phyloP scores from a whole-genome alignment of 2,797 vertebrate genomes.

The Peromyscus aztecus region DNA sequence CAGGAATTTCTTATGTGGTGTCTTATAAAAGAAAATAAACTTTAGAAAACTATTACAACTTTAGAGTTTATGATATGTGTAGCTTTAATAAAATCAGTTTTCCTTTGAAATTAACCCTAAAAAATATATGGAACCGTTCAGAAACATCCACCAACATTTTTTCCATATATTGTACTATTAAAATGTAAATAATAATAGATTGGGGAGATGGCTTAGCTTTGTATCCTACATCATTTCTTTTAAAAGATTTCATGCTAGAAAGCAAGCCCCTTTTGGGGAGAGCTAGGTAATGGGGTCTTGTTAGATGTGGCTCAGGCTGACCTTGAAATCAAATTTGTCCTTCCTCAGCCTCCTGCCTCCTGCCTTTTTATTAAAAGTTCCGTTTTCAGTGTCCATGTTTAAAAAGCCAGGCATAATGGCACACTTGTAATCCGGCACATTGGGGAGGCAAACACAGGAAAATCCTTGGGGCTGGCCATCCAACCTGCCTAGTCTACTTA shows the following conservation, averaged over 20 bases:
- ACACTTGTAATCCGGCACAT: background rate
- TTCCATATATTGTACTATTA: background rate
- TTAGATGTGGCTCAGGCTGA: too few relatives aligned
- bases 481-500: background rate
- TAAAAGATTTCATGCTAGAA: too few relatives aligned
- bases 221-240: too few relatives aligned
- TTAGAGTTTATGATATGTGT: conserved; percentile 36
- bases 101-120: conserved; percentile 43
- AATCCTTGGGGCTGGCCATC: background rate
- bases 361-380: too few relatives aligned
- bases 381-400: background rate
- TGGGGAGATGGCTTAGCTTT: background rate
- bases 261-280: too few relatives aligned
- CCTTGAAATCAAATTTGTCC: too few relatives aligned
- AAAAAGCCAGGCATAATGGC: background rate
- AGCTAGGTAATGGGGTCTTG: too few relatives aligned
- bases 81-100: background rate
- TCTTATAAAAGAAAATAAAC: conserved; percentile 28
- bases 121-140: background rate
- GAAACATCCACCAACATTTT: conserved; percentile 2
- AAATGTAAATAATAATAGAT: background rate
- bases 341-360: too few relatives aligned
- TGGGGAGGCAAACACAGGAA: background rate
- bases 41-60: conserved; percentile 40
- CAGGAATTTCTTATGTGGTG: background rate